Evolutionary conservation across 2,797 vertebrate genomes (phyloP).

Genomic region (Crypturellus tataupa): DNA sequence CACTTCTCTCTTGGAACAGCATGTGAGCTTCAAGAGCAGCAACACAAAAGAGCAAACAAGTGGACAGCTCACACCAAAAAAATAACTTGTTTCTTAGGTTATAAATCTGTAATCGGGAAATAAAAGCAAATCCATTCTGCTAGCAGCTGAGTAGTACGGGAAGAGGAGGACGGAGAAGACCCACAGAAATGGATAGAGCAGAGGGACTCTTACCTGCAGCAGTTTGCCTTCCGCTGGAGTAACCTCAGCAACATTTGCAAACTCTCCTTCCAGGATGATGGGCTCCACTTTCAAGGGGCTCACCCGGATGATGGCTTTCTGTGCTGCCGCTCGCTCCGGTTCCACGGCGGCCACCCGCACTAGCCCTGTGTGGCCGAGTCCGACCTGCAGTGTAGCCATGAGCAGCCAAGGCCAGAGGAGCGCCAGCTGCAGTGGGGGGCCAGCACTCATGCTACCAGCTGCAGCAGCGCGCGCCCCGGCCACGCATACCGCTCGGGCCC

Average conservation of each 20-base stretch:
- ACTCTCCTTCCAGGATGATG: constrained; percentile 91
- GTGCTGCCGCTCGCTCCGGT: constrained; percentile 86
- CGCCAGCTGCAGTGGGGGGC: constrained; percentile 92
- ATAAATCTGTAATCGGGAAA: neutral
- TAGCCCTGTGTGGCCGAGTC: constrained; percentile 87
- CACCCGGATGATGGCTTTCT: constrained; percentile 93
- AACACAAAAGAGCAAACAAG: neutral
- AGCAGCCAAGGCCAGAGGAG: constrained; percentile 95
- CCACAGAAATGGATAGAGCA: neutral
- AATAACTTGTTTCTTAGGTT: neutral
- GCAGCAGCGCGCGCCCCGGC: constrained; percentile 87
- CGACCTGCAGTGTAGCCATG: constrained; percentile 92
- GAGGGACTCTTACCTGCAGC: constrained; percentile 89
- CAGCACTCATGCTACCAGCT: constrained; percentile 94
- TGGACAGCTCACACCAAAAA: neutral
- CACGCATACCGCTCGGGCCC: constrained; percentile 91
- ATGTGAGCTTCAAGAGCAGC: neutral
- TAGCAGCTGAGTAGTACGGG: neutral
- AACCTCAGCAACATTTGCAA: constrained; percentile 89
- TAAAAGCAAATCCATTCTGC: accelerated
- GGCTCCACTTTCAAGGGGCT: constrained; percentile 90
- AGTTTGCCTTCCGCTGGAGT: constrained; percentile 93
- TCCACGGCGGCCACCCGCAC: constrained; percentile 84
- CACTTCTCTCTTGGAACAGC: accelerated
- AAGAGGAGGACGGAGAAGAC: neutral